Percentiles rank a stretch among this genome's conserved stretches.
phyloP scores from a whole-genome alignment of 2,797 vertebrate genomes.

The Danionella dracula region DNA sequence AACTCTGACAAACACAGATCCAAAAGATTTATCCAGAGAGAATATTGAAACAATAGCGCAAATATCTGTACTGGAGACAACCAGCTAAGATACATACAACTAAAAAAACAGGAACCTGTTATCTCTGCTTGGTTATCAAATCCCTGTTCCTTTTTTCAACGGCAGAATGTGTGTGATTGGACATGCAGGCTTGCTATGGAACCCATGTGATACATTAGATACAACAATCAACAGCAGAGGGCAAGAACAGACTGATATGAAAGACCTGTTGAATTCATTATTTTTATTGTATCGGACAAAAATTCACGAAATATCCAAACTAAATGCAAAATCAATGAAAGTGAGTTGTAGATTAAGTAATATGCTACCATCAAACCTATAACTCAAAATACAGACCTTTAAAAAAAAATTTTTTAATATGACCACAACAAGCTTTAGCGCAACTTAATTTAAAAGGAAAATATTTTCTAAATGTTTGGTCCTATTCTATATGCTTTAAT shows the following conservation, averaged over 20 bases:
- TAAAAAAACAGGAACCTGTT: not conserved
- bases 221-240: not conserved
- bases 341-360: too few relatives aligned
- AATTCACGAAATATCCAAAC: too few relatives aligned
- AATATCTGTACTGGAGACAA: not conserved
- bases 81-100: slow-evolving; percentile 2
- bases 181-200: not conserved
- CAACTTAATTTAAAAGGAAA: too few relatives aligned
- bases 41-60: not conserved
- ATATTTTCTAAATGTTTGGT: too few relatives aligned
- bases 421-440: too few relatives aligned
- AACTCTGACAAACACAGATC: not conserved
- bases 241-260: not conserved
- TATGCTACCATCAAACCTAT: too few relatives aligned
- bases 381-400: too few relatives aligned
- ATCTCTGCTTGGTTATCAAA: not conserved
- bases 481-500: too few relatives aligned
- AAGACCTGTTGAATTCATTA: slow-evolving; percentile 30
- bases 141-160: not conserved
- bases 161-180: not conserved
- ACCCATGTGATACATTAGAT: not conserved
- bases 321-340: too few relatives aligned
- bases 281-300: too few relatives aligned
- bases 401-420: too few relatives aligned
- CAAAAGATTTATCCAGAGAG: not conserved